phyloP scores from a whole-genome alignment of 2,797 vertebrate genomes.

The Podarcis siculus region DNA sequence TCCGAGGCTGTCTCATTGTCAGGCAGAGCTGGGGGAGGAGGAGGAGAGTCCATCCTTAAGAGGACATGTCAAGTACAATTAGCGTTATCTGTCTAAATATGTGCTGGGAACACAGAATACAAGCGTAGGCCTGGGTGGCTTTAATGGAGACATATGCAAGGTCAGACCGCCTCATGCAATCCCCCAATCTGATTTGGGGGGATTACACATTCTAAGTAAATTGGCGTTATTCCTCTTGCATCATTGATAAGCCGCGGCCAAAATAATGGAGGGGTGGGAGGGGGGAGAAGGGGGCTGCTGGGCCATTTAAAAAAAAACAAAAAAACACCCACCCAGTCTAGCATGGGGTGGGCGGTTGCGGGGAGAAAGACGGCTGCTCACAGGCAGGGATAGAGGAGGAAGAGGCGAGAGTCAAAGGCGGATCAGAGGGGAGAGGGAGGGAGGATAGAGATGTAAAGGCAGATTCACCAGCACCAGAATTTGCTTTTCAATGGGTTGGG shows the following conservation, averaged over 20 bases:
- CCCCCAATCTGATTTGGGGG: conserved; percentile 89
- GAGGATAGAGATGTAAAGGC: neutral
- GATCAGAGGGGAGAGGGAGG: conserved; percentile 25
- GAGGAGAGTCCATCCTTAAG: conserved; percentile 79
- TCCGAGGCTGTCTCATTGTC: conserved; percentile 59
- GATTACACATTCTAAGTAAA: conserved; percentile 89
- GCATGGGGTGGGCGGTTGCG: neutral
- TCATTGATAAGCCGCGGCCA: conserved; percentile 83
- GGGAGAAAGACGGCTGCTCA: neutral
- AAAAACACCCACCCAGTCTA: neutral
- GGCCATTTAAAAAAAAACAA: neutral
- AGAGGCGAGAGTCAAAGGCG: conserved; percentile 12
- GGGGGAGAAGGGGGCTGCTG: neutral
- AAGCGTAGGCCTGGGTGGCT: conserved; percentile 78
- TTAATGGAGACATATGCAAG: conserved; percentile 84
- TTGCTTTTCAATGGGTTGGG: too few species aligned
- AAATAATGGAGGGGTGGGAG: conserved; percentile 69
- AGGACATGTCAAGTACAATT: conserved; percentile 83
- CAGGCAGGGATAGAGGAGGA: neutral
- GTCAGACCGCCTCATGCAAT: conserved; percentile 87
- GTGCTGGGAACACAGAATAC: conserved; percentile 79
- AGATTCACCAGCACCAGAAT: neutral
- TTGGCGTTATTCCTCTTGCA: conserved; percentile 83
- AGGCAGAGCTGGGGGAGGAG: conserved; percentile 70
- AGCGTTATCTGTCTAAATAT: conserved; percentile 83